Evolutionary conservation across 2,797 vertebrate species (phyloP), one percentile per base, ranked within the genome.

Genomic region (Melanotaenia trifasciata): DNA sequence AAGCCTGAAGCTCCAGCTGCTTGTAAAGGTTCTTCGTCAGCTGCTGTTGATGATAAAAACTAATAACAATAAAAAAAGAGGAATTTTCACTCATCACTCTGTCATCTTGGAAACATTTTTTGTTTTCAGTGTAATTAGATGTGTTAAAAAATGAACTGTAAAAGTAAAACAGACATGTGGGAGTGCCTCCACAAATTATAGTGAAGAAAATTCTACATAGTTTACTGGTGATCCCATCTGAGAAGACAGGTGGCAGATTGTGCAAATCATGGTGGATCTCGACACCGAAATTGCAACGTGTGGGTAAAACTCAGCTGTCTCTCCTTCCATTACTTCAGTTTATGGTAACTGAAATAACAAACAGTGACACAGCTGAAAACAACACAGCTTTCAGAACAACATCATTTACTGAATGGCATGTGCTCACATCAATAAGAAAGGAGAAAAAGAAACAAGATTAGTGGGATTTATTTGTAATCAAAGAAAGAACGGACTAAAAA

Each of bases 1-100:
- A 75, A 67, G 70, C 63, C 56, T 80, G 80, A 60, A 51, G 53
- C 73, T 54, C 74, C 69, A 80, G 73, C 62, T 54, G 58, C n/a
- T 56, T 68, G 18, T 74, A 45, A 50, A 53, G 32, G 36, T 24
- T 35, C 51, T 73, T 79, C 68, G 74, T 78, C 58, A 79, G 56
- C 59, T 78, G 60, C 40, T 81, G 47, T 40, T 43, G 36, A 51
- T 75, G 74, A 80, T 60, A 60, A 38, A 80, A 24, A 58, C 57
- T 68, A 73, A 80, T 69, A 80, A 33, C 57, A 80, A 75, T 79
- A 60, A 73, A 75, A 73, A 75, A 40, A 47, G n/a, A 75, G 74
- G 76, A 56, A 64, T 69, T 64, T 67, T 78, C 43, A 22, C 56
- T 67, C 12, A 3, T 56, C 22, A 20, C 33, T 22, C 11, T 72